Evolutionary conservation across 1,140 invertebrate species (phyloP).

Genomic region (Psilanteris sp.): DNA sequence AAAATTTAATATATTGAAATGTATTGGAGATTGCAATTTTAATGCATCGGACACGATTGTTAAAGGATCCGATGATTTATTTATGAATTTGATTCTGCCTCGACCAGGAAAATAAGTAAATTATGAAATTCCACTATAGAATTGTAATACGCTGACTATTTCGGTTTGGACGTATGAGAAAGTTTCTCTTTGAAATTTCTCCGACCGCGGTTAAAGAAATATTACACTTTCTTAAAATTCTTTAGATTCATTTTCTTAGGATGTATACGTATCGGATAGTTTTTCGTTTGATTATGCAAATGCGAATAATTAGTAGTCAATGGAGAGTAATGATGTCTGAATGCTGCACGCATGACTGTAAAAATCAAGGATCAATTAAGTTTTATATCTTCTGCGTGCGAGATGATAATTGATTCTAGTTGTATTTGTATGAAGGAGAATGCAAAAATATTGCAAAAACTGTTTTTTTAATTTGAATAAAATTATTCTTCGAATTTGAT

Average conservation of each 20-base stretch:
- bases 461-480: no score
- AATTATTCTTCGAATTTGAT: no score
- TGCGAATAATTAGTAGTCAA: constrained; percentile 14
- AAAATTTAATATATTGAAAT: no score
- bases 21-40: no score
- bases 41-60: no score
- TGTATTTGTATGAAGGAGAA: no score
- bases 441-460: no score
- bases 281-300: constrained; percentile 26
- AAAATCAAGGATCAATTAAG: constrained; percentile 5
- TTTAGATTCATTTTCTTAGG: constrained; percentile 15
- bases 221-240: constrained; percentile 42
- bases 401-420: no score
- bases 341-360: neutral
- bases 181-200: constrained; percentile 45
- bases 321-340: constrained; percentile 10
- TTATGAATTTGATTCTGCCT: no score
- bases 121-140: constrained; percentile 3
- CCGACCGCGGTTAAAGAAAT: constrained; percentile 13
- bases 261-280: neutral
- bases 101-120: no score
- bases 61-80: no score
- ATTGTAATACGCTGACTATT: constrained; percentile 8
- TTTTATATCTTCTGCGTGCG: no score
- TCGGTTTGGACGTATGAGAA: constrained; percentile 11